Base-by-base conservation (phyloP, 2,888 invertebrate species). In the Dione juno region DNA sequence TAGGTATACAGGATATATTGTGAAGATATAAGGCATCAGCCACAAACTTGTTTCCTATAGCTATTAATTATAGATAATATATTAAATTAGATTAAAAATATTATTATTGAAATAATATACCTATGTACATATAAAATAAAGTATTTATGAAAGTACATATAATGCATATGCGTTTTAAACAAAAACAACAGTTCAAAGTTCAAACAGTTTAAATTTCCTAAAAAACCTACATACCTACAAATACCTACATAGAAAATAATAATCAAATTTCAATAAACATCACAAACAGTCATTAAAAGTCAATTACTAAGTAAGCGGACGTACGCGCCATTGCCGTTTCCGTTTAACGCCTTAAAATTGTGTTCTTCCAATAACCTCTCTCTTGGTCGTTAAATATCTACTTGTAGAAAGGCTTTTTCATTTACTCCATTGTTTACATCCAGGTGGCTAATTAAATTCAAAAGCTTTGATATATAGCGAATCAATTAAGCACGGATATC, bases 381-480 rank as follows among this genome's bases (percentile, higher is more conserved):
- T 67, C 64, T 28, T 28, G 69, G 53, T 69, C 63, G 59, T 67
- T 66, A 61, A 69, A 43, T 72, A 28, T 28, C 28, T 28, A 69
- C 66, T 70, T 21, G 64, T 48, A 65, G 69, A 59, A 67, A 67
- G 37, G 59, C 67, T 54, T 65, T 74, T 67, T 69, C 68, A 57
- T 68, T 70, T 63, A 68, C 58, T 72, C 72, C 67, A 74, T 75
- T 76, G 76, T 77, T 77, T 76, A 69, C 76, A 81, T 81, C 81
- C 88, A 88, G 87, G 87, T 88, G 86, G 84, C 80, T 89, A 88
- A 91, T 90, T 88, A 84, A 88, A 87, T 88, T 87, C 85, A 82
- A 83, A 87, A 84, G 84, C 81, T 79, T 83, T 84, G 81, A 81
- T 80, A 81, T 81, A 79, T 79, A 82, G 70, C 78, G 77, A 84